phyloP scores from a whole-genome alignment of 2,797 vertebrate genomes.

The Gymnoscopelus microlampas region DNA sequence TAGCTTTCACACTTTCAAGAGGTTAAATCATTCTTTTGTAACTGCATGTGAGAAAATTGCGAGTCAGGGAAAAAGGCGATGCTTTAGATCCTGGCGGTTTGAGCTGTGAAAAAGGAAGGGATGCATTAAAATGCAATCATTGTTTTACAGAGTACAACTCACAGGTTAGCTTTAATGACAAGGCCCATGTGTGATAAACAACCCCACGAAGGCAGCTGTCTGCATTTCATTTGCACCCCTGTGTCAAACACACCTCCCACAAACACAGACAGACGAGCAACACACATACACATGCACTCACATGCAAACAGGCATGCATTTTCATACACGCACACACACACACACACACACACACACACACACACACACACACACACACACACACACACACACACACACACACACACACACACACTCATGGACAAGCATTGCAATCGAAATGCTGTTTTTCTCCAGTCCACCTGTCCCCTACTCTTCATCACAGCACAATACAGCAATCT shows the following conservation, averaged over 20 bases:
- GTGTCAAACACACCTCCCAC: constrained; percentile 3
- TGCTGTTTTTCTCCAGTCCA: neutral
- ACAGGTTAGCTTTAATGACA: constrained; percentile 14
- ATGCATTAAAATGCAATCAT: constrained; percentile 19
- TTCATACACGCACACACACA: constrained; percentile 10
- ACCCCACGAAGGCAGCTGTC: constrained; percentile 39
- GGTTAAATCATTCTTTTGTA: constrained; percentile 7
- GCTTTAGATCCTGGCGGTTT: neutral
- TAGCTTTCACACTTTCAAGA: neutral
- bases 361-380: constrained; percentile 17
- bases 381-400: constrained; percentile 6
- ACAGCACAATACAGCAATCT: neutral
- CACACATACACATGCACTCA: constrained; percentile 14
- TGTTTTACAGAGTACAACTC: constrained; percentile 10
- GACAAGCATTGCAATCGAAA: constrained; percentile 4
- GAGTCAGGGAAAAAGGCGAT: neutral
- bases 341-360: constrained; percentile 24
- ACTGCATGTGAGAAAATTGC: neutral
- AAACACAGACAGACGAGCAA: neutral
- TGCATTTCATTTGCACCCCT: constrained; percentile 59
- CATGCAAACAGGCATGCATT: constrained; percentile 36
- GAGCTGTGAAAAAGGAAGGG: neutral
- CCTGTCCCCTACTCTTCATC: neutral
- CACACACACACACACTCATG: constrained; percentile 15
- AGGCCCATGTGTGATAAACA: constrained; percentile 30